Evolutionary conservation across 2,888 invertebrate genomes (phyloP).

Genomic region (Brachylomia viminalis): DNA sequence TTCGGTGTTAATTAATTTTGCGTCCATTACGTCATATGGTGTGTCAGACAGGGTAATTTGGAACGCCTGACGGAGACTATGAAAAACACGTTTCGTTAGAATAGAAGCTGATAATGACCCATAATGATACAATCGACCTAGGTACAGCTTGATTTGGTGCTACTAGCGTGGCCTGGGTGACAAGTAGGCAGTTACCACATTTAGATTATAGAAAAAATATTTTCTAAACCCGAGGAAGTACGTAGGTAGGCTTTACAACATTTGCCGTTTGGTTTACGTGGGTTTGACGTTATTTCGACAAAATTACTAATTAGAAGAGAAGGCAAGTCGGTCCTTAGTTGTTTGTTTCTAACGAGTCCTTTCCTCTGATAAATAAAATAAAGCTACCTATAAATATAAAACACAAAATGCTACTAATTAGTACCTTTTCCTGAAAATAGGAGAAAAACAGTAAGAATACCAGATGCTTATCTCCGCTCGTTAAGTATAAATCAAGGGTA

Average conservation of each 20-base stretch:
- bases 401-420: constrained; percentile 8
- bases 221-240: no score
- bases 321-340: neutral
- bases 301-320: neutral
- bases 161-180: neutral
- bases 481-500: constrained; percentile 50
- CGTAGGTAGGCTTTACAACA: neutral
- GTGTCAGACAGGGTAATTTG: neutral
- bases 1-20: constrained; percentile 23
- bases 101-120: no score
- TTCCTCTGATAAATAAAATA: neutral
- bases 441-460: constrained; percentile 18
- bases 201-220: neutral
- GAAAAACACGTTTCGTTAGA: neutral
- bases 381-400: neutral
- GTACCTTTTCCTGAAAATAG: constrained; percentile 11
- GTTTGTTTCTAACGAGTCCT: neutral
- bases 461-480: constrained; percentile 36
- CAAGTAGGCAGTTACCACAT: neutral
- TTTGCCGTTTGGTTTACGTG: neutral
- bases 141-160: neutral
- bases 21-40: neutral
- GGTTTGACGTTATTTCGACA: neutral
- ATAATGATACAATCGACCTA: neutral
- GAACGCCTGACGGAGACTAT: neutral